Conservation (phyloP, 2,113 vertebrate genomes). For the Entosphenus tridentatus region DNA sequence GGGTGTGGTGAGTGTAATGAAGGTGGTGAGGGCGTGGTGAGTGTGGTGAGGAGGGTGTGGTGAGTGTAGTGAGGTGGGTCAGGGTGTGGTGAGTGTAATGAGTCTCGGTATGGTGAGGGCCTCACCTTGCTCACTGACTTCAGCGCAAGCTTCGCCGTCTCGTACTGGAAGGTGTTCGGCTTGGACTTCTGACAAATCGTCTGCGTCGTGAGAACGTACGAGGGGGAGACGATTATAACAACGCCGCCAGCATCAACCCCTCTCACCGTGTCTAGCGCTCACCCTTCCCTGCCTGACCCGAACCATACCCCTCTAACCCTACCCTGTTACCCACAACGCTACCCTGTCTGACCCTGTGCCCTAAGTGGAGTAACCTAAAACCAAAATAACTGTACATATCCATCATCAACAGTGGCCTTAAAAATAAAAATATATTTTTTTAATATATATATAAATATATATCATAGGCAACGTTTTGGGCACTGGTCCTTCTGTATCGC, state of each 20-base stretch:
- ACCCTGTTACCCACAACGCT: too few species aligned
- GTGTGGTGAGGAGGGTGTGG: neutral
- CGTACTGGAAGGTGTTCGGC: conserved; percentile 22
- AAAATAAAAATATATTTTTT: too few species aligned
- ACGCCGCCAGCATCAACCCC: neutral
- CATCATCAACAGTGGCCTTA: too few species aligned
- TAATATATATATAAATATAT: too few species aligned
- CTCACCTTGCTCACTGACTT: conserved; percentile 78
- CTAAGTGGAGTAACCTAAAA: too few species aligned
- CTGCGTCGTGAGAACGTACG: conserved; percentile 19
- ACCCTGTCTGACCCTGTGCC: too few species aligned
- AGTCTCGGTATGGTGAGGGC: neutral
- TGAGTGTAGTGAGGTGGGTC: neutral
- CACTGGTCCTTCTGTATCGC: too few species aligned
- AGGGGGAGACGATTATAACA: neutral
- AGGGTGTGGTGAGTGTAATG: neutral
- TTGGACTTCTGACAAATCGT: conserved; percentile 65
- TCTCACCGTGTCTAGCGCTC: neutral
- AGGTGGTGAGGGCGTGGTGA: neutral
- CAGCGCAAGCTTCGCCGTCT: conserved; percentile 39
- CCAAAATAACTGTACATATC: neutral
- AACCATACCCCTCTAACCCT: too few species aligned
- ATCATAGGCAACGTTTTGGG: too few species aligned
- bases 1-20: neutral
- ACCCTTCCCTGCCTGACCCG: too few species aligned